Evolutionary conservation across 37 sponge, comb jelly and placozoan genomes (phyloP), one percentile per base, ranked within the genome.

Genomic region (Cladorhizidae sp.): DNA sequence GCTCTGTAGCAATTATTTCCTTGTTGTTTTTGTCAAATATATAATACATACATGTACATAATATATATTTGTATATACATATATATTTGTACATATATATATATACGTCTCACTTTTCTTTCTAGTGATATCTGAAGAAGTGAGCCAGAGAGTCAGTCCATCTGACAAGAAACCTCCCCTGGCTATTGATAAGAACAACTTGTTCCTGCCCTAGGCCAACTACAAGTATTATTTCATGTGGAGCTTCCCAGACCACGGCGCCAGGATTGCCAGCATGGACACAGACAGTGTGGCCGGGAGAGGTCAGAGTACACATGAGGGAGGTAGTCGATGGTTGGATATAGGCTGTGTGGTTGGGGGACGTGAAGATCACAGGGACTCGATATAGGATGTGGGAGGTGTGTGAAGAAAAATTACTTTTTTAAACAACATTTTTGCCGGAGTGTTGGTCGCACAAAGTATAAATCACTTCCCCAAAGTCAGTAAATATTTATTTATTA

Each of bases 191-290:
- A 73, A 62, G 79, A 80, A 91, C 78, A 91, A 81, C 67, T 41
- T 94, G 21, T 80, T 91, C 0, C 69, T 92, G 22, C 95, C 95
- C 22, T 65, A 36, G 67, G 79, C 93, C 9, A 55, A 52, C 69
- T 92, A 86, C 80, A 80, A 51, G 14, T 77, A 86, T 52, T 97
- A 87, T 77, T 87, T 97, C 64, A 82, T 84, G 26, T 97, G 97
- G 97, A 90, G 92, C 43, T 94, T 87, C 70, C 80, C 85, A 42
- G 97, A 97, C 59, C 59, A 74, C 73, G 92, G 95, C 75, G 78
- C 90, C 22, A 52, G 96, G 12, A 80, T 88, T 6, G 87, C 85
- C 6, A 25, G 64, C 18, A 73, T 89, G 40, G 97, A 94, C 50
- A 63, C 49, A 52, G 95, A 94, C 32, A 89, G 94, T 89, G 59